Evolutionary conservation across 1,140 invertebrate species (phyloP).

Genomic region (Idris sp.): DNA sequence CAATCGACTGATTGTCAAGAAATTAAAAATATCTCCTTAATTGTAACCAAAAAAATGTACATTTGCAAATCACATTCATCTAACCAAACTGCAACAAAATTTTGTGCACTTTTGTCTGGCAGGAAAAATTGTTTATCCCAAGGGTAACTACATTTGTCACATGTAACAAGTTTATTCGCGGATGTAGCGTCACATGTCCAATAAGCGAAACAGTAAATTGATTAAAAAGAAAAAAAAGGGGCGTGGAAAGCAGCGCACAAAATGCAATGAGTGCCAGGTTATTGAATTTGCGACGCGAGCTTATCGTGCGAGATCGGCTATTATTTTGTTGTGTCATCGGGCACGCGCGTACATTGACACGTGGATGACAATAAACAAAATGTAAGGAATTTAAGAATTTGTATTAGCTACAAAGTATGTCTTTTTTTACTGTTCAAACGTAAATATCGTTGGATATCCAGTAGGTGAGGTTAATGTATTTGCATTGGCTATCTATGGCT

Average conservation of each 20-base stretch:
- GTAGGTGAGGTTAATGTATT: constrained; percentile 69
- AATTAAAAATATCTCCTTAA: no score
- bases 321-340: constrained; percentile 36
- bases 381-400: no score
- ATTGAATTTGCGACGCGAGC: constrained; percentile 31
- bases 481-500: constrained; percentile 65
- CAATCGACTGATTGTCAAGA: no score
- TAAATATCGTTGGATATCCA: constrained; percentile 67
- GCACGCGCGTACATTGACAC: no score
- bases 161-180: constrained; percentile 25
- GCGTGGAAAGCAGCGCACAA: constrained; percentile 3
- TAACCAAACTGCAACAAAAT: no score
- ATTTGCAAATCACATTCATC: no score
- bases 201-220: constrained; percentile 38
- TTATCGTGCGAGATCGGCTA: constrained; percentile 39
- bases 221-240: constrained; percentile 17
- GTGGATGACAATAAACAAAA: no score
- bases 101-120: no score
- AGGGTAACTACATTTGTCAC: constrained; percentile 17
- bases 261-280: constrained; percentile 24
- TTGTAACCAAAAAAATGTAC: no score
- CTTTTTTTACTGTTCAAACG: constrained; percentile 74
- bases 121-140: background rate
- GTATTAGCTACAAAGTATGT: no score
- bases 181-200: constrained; percentile 21